Evolutionary conservation across 1,140 invertebrate species (phyloP), one percentile per base, ranked within the genome.

Genomic region (Tetraneura akinire): DNA sequence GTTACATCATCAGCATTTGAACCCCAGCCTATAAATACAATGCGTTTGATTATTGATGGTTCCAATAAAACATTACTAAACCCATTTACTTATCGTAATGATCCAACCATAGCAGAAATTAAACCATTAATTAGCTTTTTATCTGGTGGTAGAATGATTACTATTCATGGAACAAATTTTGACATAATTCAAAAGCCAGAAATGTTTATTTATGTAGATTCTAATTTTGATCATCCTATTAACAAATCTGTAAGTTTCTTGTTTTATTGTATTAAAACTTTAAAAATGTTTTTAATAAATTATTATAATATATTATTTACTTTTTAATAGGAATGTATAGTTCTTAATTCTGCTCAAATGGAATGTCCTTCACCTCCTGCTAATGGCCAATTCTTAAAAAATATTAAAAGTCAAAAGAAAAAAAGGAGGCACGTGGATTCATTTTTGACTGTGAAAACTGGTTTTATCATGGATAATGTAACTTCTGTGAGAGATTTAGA

Each of bases 391-490:
- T 85, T 88, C 81, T 83, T 86, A 80, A 81, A 82, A 62, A 74
- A 74, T 16, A 81, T 62, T 14, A 70, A 74, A 18, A 32, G 23
- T 11, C 18, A 60, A 51, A 80, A 80, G 64, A 80, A 80, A 70
- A 70, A 84, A 83, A n/a, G 85, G 84, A 70, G 84, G 84, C 73
- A 37, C 9, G 32, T 82, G n/a, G 83, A 82, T 29, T 80, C 81
- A 53, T 82, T 80, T 82, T 83, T 88, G 23, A 83, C 82, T 26
- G 82, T 88, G 1, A 86, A 88, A 83, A 91, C 98, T 80, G 96
- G 94, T 18, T 98, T 99, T 86, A 89, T 95, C 8, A 98, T 99
- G 97, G 97, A 99, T 84, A 93, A 94, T 85, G 97, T 98, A 0
- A 89, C 93, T 83, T 90, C 91, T 3, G 95, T 98, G 49, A 88